Evolutionary conservation across 1,140 invertebrate genomes (phyloP), one percentile per base, ranked within the genome.

Genomic region (Magallana ariakensis): DNA sequence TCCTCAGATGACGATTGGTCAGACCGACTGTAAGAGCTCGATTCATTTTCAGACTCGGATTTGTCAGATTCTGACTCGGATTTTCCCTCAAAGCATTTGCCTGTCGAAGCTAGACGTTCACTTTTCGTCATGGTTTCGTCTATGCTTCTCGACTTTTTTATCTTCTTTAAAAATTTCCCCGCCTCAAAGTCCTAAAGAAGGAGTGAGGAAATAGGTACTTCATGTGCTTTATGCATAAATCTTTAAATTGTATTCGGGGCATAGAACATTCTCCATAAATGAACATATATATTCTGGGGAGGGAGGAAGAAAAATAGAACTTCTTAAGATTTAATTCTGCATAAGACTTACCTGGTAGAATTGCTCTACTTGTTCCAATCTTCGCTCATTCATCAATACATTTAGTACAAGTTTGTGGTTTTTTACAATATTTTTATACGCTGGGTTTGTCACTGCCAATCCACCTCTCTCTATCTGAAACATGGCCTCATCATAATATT

Each of bases 81-180:
- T 3, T 70, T 4, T 22, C 11, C 33, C 9, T 70, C 66, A 70
- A 70, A 70, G 9, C 22, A 26, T 70, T 70, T 70, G 13, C 66
- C 66, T 70, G 66, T 70, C 22, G 66, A 70, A 26, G 66, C 66
- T 13, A 70, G 22, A 26, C 66, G 22, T 26, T 70, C 66, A 70
- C 66, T 70, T 70, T 70, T 70, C 10, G 66, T 70, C 66, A 70
- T 70, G 7, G 66, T 70, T 70, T 70, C 22, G 26, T 70, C 66
- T 26, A 70, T 70, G 22, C 66, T 70, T 13, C 22, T 70, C 22
- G 19, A 70, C 33, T 26, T 70, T 13, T 26, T 19, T 26, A 70
- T 70, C 33, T 70, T 70, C 22, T 70, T 70, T 10, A 13, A 13
- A 70, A 33, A 70, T 70, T 70, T 70, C 22, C 66, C 66, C 9